Evolutionary conservation across 2,113 vertebrate genomes (phyloP).

Genomic region (Nannospalax galili): DNA sequence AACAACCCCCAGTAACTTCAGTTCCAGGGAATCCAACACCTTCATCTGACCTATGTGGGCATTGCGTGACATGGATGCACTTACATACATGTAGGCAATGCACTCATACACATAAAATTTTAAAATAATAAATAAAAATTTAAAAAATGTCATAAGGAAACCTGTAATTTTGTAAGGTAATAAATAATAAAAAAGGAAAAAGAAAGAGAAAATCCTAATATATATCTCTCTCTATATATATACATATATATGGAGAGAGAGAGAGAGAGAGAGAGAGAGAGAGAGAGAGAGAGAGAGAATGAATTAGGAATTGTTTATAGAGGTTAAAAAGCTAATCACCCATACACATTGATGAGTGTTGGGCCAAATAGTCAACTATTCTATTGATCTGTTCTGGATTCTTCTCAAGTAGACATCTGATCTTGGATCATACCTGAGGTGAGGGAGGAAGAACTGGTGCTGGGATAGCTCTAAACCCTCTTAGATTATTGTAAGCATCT

Average conservation of each 20-base stretch:
- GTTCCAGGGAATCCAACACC: no score
- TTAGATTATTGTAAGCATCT: neutral
- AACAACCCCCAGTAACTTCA: no score
- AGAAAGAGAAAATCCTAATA: neutral
- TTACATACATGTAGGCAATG: no score
- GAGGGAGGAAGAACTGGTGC: neutral
- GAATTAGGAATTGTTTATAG: no score
- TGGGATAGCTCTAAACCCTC: slow-evolving; percentile 11
- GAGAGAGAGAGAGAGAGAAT: no score
- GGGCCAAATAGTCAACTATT: neutral
- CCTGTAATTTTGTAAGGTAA: neutral
- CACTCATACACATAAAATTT: no score
- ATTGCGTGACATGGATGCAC: no score
- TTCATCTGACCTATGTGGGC: no score
- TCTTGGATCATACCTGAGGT: neutral
- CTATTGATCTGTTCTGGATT: neutral
- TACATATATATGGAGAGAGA: no score
- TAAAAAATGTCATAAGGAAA: neutral
- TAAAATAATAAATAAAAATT: no score
- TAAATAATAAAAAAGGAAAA: neutral
- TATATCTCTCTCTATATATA: no score
- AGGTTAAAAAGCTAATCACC: neutral
- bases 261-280: no score
- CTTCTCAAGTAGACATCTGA: neutral
- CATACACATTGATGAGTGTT: neutral